A percentile compares a stretch with the other conserved stretches of the same genome.
These are phyloP conservation scores for Cheilosia soror DNA, from an alignment of 2,888 invertebrate genomes.

Conservation along the genomic window DNA sequence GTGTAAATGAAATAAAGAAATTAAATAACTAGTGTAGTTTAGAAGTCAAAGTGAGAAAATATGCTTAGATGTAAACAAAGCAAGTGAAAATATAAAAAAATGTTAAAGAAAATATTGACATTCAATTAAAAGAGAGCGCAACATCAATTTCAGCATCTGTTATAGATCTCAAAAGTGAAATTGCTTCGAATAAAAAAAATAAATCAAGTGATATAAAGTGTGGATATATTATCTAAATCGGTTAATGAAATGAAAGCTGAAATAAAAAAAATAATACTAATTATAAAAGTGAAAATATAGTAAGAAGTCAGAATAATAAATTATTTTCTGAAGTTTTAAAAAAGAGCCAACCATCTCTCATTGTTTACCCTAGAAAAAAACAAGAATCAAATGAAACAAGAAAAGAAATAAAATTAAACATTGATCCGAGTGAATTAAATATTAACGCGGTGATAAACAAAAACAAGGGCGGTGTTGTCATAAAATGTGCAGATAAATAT, in stretches of 20 bases:
- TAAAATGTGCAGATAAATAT: slow-evolving; percentile 18
- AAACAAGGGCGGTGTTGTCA: slow-evolving; percentile 15
- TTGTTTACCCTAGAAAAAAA: slow-evolving; percentile 19
- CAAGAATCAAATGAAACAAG: slow-evolving; percentile 18
- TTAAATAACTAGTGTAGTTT: background rate
- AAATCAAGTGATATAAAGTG: background rate
- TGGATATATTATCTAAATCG: slow-evolving; percentile 9
- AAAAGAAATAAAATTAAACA: slow-evolving; percentile 16
- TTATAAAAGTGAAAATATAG: background rate
- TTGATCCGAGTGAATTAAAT: slow-evolving; percentile 16
- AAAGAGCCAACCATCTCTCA: slow-evolving; percentile 13
- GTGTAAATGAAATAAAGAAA: slow-evolving; percentile 19
- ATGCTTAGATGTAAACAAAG: slow-evolving; percentile 1
- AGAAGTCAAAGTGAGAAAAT: slow-evolving; percentile 26
- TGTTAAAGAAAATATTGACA: background rate
- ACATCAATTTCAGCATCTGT: background rate
- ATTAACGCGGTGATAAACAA: slow-evolving; percentile 10
- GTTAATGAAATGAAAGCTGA: slow-evolving; percentile 7
- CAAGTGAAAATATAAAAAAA: slow-evolving; percentile 4
- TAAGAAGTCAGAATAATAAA: background rate
- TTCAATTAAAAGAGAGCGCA: background rate
- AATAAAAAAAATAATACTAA: background rate
- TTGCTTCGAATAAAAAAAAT: background rate
- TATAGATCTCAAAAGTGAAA: slow-evolving; percentile 9
- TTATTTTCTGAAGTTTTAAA: slow-evolving; percentile 19